Evolutionary conservation across 92 coral and sea anemone genomes (phyloP).

Genomic region (Epizoanthus ramosus): DNA sequence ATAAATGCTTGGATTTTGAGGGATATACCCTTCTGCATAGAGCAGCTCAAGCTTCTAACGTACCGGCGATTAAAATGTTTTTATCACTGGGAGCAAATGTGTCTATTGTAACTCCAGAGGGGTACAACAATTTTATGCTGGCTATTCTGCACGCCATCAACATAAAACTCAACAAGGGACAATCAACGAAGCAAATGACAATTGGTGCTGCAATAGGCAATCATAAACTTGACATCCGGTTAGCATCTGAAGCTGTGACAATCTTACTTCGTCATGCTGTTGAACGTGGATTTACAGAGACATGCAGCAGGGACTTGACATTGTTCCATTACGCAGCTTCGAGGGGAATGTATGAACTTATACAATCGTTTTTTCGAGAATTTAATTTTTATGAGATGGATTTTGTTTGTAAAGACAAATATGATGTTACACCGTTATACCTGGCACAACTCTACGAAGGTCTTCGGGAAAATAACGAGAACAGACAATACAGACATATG

Average conservation of each 20-base stretch:
- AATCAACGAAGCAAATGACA: background rate
- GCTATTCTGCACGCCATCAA: background rate
- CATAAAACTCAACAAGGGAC: background rate
- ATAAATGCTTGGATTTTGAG: background rate
- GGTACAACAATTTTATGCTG: background rate
- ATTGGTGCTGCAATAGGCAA: background rate
- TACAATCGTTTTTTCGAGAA: background rate
- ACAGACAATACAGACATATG: background rate
- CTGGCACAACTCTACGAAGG: constrained; percentile 13
- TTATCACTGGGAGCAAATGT: background rate
- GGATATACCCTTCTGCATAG: background rate
- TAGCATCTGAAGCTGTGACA: constrained; percentile 20
- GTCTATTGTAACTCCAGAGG: background rate
- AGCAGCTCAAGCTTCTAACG: constrained; percentile 5
- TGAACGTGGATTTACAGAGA: background rate
- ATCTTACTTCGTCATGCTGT: background rate
- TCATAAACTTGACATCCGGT: background rate
- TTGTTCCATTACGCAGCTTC: constrained; percentile 32
- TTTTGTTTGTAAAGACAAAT: constrained; percentile 1
- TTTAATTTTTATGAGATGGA: background rate
- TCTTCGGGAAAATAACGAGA: background rate
- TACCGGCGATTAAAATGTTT: background rate
- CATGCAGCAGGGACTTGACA: background rate
- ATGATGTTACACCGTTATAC: constrained; percentile 8
- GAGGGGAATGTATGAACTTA: constrained; percentile 12